Conservation (phyloP, 2,797 vertebrate species). For the Austrolebias charrua region DNA sequence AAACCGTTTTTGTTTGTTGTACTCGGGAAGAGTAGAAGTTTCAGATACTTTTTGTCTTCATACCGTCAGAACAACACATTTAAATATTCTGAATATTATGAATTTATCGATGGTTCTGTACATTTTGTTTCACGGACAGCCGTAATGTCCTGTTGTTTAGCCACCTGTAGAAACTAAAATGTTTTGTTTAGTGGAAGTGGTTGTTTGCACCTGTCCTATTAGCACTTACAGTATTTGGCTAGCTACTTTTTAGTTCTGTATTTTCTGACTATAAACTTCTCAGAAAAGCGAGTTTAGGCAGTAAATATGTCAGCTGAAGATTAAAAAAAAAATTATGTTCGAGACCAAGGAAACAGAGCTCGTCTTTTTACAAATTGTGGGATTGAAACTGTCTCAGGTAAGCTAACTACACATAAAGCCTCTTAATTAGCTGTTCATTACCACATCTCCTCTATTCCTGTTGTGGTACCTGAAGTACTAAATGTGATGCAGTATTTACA, state of each 20-base stretch:
- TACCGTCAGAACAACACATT: rapidly evolving
- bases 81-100: rapidly evolving
- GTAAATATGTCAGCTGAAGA: too few relatives aligned
- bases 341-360: too few relatives aligned
- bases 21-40: neutral
- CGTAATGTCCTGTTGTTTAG: slow-evolving; percentile 12
- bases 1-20: slow-evolving; percentile 27
- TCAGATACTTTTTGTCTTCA: neutral
- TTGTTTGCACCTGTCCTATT: neutral
- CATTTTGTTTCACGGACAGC: neutral
- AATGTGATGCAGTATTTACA: neutral
- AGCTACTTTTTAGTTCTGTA: too few relatives aligned
- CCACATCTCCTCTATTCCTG: neutral
- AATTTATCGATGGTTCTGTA: neutral
- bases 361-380: slow-evolving; percentile 58
- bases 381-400: slow-evolving; percentile 72
- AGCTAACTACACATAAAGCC: slow-evolving; percentile 11
- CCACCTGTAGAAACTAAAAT: slow-evolving; percentile 61
- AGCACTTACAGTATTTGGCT: neutral
- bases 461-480: neutral
- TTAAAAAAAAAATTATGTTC: too few relatives aligned
- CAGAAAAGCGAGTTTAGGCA: too few relatives aligned
- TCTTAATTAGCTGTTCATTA: neutral
- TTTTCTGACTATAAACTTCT: too few relatives aligned
- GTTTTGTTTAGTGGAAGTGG: slow-evolving; percentile 51